Evolutionary conservation across 2,797 vertebrate genomes (phyloP).

Genomic region (Mycteria americana): DNA sequence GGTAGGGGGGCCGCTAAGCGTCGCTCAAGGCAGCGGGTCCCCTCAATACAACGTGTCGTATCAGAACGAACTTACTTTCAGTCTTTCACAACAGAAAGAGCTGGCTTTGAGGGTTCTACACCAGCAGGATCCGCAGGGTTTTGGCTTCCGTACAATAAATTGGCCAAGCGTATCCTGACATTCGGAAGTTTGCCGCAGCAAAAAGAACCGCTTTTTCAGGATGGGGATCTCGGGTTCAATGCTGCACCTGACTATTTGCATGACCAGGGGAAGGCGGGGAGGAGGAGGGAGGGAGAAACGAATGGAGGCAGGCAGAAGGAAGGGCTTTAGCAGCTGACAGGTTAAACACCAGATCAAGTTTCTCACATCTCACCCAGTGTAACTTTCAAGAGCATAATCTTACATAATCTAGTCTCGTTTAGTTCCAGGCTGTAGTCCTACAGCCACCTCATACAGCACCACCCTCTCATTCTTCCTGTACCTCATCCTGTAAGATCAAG

Average conservation of each 20-base stretch:
- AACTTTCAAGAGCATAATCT: neutral
- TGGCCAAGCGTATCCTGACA: fast-evolving
- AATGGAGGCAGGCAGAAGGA: neutral
- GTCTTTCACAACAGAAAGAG: neutral
- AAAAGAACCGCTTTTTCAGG: neutral
- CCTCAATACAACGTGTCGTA: fast-evolving
- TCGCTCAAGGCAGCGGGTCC: neutral
- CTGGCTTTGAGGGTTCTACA: neutral
- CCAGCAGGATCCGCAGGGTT: neutral
- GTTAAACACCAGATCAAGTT: neutral
- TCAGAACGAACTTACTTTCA: neutral
- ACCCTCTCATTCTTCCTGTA: neutral
- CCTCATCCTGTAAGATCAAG: neutral
- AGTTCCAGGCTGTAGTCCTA: neutral
- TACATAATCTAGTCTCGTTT: neutral
- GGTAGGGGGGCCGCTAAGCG: too few relatives aligned
- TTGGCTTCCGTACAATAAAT: neutral
- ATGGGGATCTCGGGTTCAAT: neutral
- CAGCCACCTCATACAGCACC: neutral
- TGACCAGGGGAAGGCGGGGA: fast-evolving
- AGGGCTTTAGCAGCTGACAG: neutral
- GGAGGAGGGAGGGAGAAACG: too few relatives aligned
- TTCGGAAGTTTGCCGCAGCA: neutral
- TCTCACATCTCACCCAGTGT: neutral
- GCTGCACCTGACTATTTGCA: neutral